Evolutionary conservation across 2,113 vertebrate genomes (phyloP).

Genomic region (Struthio camelus): DNA sequence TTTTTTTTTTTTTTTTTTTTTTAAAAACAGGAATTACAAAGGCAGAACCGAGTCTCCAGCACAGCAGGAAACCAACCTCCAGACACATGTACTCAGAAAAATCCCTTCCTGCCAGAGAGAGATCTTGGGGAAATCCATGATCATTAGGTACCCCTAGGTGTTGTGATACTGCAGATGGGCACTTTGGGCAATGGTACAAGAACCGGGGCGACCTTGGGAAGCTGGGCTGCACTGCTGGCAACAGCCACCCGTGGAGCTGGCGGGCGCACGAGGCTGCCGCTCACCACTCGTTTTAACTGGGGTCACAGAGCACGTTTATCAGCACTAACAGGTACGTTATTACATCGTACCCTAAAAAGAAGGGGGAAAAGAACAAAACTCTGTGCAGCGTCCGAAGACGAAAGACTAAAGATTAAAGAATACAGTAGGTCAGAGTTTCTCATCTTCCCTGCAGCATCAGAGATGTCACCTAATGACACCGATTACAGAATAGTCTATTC

Average conservation of each 20-base stretch:
- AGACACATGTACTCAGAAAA: background rate
- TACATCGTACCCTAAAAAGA: background rate
- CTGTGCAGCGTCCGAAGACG: background rate
- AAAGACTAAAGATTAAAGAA: background rate
- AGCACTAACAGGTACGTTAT: background rate
- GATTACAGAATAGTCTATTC: background rate
- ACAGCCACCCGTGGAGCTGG: background rate
- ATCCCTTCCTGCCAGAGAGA: background rate
- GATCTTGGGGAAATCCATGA: background rate
- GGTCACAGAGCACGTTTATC: background rate
- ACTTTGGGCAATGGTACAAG: background rate
- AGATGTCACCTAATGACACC: background rate
- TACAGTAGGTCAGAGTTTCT: background rate
- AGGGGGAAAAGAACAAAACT: background rate
- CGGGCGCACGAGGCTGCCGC: background rate
- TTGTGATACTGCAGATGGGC: background rate
- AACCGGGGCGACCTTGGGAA: background rate
- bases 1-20: background rate
- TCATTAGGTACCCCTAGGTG: background rate
- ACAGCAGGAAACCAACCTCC: background rate
- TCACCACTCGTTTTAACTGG: background rate
- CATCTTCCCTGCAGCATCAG: background rate
- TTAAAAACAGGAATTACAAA: background rate
- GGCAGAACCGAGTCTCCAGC: background rate
- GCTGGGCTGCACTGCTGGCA: accelerated